Evolutionary conservation across 1,140 invertebrate genomes (phyloP).

Genomic region (Zaprionus inermis): DNA sequence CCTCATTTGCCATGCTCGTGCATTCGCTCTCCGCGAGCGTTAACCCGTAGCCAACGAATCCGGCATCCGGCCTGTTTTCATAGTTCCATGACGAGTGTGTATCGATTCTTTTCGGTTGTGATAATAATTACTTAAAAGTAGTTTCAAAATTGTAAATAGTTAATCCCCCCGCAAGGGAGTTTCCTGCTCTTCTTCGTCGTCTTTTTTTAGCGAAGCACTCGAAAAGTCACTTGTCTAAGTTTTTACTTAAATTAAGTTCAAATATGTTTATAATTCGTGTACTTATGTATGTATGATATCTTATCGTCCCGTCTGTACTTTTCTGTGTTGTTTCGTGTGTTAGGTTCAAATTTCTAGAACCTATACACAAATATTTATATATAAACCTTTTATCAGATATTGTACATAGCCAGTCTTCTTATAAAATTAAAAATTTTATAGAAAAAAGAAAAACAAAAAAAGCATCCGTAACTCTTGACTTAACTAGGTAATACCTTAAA

Average conservation of each 20-base stretch:
- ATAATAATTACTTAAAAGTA: constrained; percentile 49
- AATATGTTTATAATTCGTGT: constrained; percentile 35
- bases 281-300: constrained; percentile 31
- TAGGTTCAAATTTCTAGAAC: not conserved
- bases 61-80: too few relatives aligned
- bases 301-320: constrained; percentile 29
- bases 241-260: constrained; percentile 4
- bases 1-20: constrained; percentile 86
- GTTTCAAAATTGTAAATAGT: constrained; percentile 16
- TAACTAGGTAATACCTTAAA: constrained; percentile 12
- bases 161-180: not conserved
- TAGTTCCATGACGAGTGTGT: constrained; percentile 28
- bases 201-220: not conserved
- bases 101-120: constrained; percentile 61
- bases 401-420: constrained; percentile 13
- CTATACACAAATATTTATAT: constrained; percentile 32
- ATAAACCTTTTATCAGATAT: constrained; percentile 9
- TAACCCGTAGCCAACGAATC: constrained; percentile 29
- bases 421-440: constrained; percentile 6
- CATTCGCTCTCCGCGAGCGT: constrained; percentile 57
- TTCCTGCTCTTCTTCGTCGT: too few relatives aligned
- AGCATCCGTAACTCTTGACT: constrained; percentile 6
- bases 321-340: constrained; percentile 5
- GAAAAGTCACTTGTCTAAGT: constrained; percentile 13
- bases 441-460: not conserved